Evolutionary conservation across 2,797 vertebrate genomes (phyloP).

Genomic region (Leucoraja ocellata): DNA sequence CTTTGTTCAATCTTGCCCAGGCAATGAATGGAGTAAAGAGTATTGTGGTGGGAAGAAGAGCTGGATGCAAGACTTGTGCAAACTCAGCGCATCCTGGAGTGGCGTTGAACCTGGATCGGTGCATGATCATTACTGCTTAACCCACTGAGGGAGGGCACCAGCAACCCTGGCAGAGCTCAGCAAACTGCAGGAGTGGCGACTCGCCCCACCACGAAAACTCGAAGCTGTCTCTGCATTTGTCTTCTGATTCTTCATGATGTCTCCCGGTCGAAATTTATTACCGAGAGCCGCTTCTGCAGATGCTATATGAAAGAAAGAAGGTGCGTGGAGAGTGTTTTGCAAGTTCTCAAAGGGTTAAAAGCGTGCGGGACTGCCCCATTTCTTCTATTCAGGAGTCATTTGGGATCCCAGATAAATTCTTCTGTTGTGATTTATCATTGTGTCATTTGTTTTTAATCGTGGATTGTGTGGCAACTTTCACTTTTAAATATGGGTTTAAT

Average conservation of each 20-base stretch:
- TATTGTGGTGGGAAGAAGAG: conserved; percentile 1
- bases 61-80: too few species aligned
- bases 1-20: conserved; percentile 36
- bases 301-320: conserved; percentile 37
- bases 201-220: background rate
- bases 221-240: background rate
- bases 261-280: background rate
- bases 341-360: conserved; percentile 14
- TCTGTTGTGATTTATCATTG: background rate
- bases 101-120: too few species aligned
- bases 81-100: background rate
- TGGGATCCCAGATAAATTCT: background rate
- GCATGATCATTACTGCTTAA: background rate
- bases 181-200: background rate
- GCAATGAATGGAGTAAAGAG: conserved; percentile 9
- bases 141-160: conserved; percentile 2
- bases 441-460: background rate
- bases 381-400: background rate
- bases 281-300: conserved; percentile 30
- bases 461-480: background rate
- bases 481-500: background rate
- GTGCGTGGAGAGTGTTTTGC: conserved; percentile 15
- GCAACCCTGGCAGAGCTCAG: background rate
- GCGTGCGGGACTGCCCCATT: background rate
- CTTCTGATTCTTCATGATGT: background rate